phyloP scores from a whole-genome alignment of 2,888 invertebrate species.

The Chouioia cunea region DNA sequence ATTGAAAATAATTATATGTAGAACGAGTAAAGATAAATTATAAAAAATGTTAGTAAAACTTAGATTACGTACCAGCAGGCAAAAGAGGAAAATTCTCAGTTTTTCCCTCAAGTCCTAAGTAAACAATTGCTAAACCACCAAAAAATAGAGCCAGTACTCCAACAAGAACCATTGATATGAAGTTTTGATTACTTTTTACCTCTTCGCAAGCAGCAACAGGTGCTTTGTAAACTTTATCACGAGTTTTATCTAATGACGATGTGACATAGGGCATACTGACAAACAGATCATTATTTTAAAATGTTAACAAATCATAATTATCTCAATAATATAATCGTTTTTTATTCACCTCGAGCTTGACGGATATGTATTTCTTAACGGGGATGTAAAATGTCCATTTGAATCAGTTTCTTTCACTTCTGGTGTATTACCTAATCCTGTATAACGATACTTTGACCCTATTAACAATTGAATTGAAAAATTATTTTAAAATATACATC shows the following conservation, averaged over 20 bases:
- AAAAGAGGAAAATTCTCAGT: conserved; percentile 61
- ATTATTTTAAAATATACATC: background rate
- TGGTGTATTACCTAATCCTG: conserved; percentile 48
- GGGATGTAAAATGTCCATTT: conserved; percentile 63
- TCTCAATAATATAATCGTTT: conserved; percentile 16
- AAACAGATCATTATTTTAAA: conserved; percentile 17
- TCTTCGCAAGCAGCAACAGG: conserved; percentile 52
- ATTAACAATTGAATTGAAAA: conserved; percentile 32
- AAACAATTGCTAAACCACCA: conserved; percentile 65
- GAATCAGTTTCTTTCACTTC: conserved; percentile 64
- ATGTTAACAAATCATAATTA: conserved; percentile 7
- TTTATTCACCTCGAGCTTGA: conserved; percentile 57
- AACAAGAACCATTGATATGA: conserved; percentile 67
- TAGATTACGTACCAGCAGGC: conserved; percentile 62
- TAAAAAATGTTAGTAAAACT: conserved; percentile 12
- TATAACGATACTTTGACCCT: conserved; percentile 55
- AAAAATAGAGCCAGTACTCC: conserved; percentile 66
- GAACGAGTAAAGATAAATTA: conserved; percentile 48
- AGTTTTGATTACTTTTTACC: conserved; percentile 64
- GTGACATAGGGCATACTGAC: conserved; percentile 56
- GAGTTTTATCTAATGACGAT: conserved; percentile 58
- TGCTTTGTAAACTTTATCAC: conserved; percentile 43
- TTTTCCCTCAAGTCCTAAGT: conserved; percentile 67
- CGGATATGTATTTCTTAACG: conserved; percentile 58
- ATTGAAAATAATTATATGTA: conserved; percentile 20